Base-by-base conservation (phyloP, 2,113 vertebrate genomes). In the Pardalotus punctatus region DNA sequence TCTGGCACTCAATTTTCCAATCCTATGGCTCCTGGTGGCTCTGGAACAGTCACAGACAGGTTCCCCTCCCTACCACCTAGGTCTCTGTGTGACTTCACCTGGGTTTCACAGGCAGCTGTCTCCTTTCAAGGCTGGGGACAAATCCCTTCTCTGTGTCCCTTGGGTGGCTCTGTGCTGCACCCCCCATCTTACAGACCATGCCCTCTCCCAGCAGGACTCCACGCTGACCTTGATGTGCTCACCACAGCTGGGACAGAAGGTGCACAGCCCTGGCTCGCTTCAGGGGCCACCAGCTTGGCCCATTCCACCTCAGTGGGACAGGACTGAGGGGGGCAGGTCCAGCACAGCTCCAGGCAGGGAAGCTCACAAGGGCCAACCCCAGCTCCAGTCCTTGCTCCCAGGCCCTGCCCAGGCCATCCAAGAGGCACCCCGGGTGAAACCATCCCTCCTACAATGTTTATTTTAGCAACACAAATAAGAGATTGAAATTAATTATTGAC, bases 391-490 rank as follows among this genome's bases (percentile, higher is more conserved):
- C 33, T n/a, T 21, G 6, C 47, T 62, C 42, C 9, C 51, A 77
- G 64, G 38, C 54, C 33, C 70, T 61, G n/a, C 36, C 2, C 10
- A 70, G 82, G 82, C 50, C 42, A 45, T 64, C 27, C 53, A 67
- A 76, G 71, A 86, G 81, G 81, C 23, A 31, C 22, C 45, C 14
- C 1, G 4, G 36, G n/a, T 73, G 58, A 83, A 86, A 83, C 62
- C 67, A 88, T 42, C 7, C 4, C 61, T 79, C 61, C 62, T 60
- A 82, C 38, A 35, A 11, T 77, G 40, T 90, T 93, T 95, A 81
- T 92, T 93, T 93, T 84, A 84, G 72, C 92, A 93, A 81, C 72
- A 69, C 72, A 89, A 95, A 19, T 56, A 83, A 69, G 33, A 88
- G 72, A 91, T 6, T 81, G 67, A 77, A 91, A 86, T 92, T 74